A percentile compares a stretch with the other conserved stretches of the same genome.
phyloP scores from a whole-genome alignment of 2,113 vertebrate genomes.

The Catagonus wagneri region DNA sequence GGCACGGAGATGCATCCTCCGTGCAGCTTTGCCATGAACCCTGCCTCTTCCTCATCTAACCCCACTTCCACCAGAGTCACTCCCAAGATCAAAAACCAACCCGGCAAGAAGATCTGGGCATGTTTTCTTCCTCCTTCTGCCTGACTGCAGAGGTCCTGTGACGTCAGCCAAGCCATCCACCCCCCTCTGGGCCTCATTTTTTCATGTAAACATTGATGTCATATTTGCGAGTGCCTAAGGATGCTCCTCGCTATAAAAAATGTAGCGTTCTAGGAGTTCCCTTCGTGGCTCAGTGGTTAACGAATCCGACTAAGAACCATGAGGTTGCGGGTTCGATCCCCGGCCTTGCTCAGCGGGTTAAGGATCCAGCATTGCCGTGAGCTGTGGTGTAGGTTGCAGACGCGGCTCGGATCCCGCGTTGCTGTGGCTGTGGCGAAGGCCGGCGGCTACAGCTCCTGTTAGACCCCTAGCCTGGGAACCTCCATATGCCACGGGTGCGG shows the following conservation, averaged over 20 bases:
- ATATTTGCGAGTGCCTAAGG: not conserved
- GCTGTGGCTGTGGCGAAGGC: too few relatives aligned
- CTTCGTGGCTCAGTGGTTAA: too few relatives aligned
- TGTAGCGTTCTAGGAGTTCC: not conserved
- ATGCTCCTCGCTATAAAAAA: slow-evolving; percentile 17
- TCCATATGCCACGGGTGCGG: too few relatives aligned
- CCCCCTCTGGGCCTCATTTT: not conserved
- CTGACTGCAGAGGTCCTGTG: not conserved
- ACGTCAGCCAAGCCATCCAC: not conserved
- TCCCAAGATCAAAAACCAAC: not conserved
- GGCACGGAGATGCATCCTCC: not conserved
- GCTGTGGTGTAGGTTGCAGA: too few relatives aligned
- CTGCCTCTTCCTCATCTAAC: not conserved
- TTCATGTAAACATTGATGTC: not conserved
- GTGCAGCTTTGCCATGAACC: not conserved
- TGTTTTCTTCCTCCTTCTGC: not conserved
- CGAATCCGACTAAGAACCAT: too few relatives aligned
- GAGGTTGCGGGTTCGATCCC: too few relatives aligned
- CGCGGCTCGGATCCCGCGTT: too few relatives aligned
- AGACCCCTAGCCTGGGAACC: too few relatives aligned
- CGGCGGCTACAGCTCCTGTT: too few relatives aligned
- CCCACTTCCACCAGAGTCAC: not conserved
- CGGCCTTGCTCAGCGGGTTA: too few relatives aligned
- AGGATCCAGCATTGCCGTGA: too few relatives aligned
- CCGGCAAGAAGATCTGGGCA: not conserved